Evolutionary conservation across 2,797 vertebrate genomes (phyloP).

Genomic region (Dromococcyx pavoninus): DNA sequence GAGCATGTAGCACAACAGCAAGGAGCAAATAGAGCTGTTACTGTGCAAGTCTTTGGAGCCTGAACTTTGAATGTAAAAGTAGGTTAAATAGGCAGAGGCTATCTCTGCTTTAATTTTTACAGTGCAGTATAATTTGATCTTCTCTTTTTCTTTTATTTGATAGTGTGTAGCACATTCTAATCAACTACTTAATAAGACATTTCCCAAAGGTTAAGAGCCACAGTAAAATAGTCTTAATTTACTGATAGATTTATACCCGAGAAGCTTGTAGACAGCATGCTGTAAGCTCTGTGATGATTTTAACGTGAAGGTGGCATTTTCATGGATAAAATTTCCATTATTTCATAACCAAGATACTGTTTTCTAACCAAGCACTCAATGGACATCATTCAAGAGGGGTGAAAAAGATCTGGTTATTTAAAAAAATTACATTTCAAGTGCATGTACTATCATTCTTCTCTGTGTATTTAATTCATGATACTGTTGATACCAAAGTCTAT

Average conservation of each 20-base stretch:
- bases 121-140: not conserved
- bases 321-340: slow-evolving; percentile 31
- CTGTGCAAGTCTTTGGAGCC: not conserved
- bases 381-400: not conserved
- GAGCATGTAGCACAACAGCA: not conserved
- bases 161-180: not conserved
- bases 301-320: not conserved
- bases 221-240: not conserved
- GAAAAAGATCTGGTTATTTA: not conserved
- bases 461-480: not conserved
- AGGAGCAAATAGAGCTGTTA: not conserved
- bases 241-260: not conserved
- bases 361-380: slow-evolving; percentile 1
- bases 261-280: not conserved
- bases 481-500: not conserved
- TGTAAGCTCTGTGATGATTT: slow-evolving; percentile 14
- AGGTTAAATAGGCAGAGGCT: not conserved
- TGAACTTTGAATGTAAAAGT: not conserved
- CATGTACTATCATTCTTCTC: not conserved
- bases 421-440: not conserved
- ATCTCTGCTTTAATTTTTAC: not conserved
- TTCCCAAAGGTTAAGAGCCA: not conserved
- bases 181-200: not conserved
- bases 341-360: slow-evolving; percentile 2
- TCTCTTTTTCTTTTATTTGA: not conserved